phyloP scores from a whole-genome alignment of 64 coral and sea anemone species.

The Pachyseris speciosa region DNA sequence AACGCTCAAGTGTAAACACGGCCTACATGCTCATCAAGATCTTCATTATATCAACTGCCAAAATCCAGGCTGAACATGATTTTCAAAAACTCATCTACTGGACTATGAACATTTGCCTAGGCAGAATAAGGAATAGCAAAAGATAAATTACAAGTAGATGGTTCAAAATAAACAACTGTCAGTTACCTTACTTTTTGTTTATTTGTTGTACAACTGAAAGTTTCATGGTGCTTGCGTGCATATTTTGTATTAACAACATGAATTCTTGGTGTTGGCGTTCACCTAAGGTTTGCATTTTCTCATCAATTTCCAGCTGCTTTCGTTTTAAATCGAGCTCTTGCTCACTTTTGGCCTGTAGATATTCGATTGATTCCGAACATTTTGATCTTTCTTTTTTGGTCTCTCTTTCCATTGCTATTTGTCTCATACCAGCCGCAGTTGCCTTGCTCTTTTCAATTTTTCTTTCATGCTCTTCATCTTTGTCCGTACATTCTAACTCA shows the following conservation, averaged over 20 bases:
- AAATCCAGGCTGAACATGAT: conserved; percentile 8
- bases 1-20: no score
- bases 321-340: conserved; percentile 41
- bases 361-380: conserved; percentile 35
- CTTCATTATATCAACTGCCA: no score
- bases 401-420: conserved; percentile 61
- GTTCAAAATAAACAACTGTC: background rate
- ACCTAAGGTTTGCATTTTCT: conserved; percentile 4
- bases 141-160: background rate
- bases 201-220: background rate
- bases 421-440: conserved; percentile 51
- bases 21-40: no score
- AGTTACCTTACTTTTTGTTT: background rate
- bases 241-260: background rate
- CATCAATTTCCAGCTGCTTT: conserved; percentile 29
- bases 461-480: conserved; percentile 61
- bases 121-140: background rate
- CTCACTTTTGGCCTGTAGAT: conserved; percentile 51
- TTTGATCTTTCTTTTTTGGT: conserved; percentile 40
- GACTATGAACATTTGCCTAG: background rate
- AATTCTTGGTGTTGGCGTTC: conserved; percentile 3
- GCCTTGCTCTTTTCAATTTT: conserved; percentile 47
- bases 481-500: conserved; percentile 47
- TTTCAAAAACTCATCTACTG: background rate
- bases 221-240: background rate